These are phyloP conservation scores for Rhodeus uyekii DNA, from an alignment of 2,797 vertebrate species.

Conservation along the genomic window DNA sequence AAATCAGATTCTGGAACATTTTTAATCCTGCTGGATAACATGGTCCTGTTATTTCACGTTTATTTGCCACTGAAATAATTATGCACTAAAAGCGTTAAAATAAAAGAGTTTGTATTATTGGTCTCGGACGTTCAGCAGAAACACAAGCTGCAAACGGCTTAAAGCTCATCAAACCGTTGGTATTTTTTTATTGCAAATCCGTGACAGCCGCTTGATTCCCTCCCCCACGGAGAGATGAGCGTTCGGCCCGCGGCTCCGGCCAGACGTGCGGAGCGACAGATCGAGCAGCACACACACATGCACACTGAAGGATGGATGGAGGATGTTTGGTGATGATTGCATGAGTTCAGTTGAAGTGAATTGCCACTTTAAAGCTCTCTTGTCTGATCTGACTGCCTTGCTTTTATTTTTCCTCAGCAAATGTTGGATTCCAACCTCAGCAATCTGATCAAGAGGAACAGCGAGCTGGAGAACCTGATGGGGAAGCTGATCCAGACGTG, in stretches of 20 bases:
- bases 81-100: too few species aligned
- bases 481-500: slow-evolving; percentile 98
- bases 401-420: slow-evolving; percentile 80
- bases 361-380: background rate
- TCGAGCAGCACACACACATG: background rate
- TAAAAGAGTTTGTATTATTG: background rate
- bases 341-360: background rate
- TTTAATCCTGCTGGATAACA: background rate
- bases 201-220: background rate
- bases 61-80: too few species aligned
- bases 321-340: background rate
- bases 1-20: background rate
- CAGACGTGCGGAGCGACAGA: background rate
- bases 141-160: background rate
- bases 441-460: slow-evolving; percentile 98
- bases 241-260: background rate
- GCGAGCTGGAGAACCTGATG: slow-evolving; percentile 96
- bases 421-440: slow-evolving; percentile 95
- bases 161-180: background rate
- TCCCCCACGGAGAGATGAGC: background rate
- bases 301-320: slow-evolving; percentile 10
- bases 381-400: slow-evolving; percentile 48
- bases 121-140: background rate
- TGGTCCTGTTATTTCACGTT: too few species aligned
- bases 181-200: background rate